Evolutionary conservation across 1,140 invertebrate species (phyloP).

Genomic region (Hypsibius dujardini): DNA sequence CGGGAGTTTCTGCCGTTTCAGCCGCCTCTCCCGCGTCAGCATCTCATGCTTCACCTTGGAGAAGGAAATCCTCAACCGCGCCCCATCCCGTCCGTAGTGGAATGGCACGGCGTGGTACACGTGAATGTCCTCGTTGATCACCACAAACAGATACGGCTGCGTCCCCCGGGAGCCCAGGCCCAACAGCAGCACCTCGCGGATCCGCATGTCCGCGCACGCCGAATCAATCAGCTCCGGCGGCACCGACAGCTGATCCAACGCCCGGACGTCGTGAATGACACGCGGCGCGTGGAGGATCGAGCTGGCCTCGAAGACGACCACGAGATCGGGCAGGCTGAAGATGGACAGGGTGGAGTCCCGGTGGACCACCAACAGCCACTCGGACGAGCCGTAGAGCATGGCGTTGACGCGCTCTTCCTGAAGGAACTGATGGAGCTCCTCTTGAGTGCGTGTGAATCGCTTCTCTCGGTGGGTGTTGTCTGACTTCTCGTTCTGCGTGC

Average conservation of each 20-base stretch:
- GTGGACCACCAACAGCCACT: background rate
- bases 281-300: background rate
- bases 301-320: background rate
- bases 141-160: constrained; percentile 9
- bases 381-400: background rate
- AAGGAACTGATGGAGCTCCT: background rate
- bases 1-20: background rate
- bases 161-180: background rate
- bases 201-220: background rate
- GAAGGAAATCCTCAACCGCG: constrained; percentile 12
- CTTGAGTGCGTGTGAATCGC: background rate
- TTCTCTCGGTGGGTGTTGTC: background rate
- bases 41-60: constrained; percentile 7
- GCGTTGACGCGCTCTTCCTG: background rate
- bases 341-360: background rate
- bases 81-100: background rate
- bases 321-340: background rate
- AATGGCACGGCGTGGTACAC: constrained; percentile 11
- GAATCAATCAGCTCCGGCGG: background rate
- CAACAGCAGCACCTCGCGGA: background rate
- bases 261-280: constrained; percentile 4
- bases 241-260: background rate
- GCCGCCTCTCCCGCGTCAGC: constrained; percentile 11
- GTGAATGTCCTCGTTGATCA: background rate
- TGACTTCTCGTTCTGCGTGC: background rate